Base-by-base conservation (phyloP, 2,888 invertebrate genomes). In the Leucozona laternaria region DNA sequence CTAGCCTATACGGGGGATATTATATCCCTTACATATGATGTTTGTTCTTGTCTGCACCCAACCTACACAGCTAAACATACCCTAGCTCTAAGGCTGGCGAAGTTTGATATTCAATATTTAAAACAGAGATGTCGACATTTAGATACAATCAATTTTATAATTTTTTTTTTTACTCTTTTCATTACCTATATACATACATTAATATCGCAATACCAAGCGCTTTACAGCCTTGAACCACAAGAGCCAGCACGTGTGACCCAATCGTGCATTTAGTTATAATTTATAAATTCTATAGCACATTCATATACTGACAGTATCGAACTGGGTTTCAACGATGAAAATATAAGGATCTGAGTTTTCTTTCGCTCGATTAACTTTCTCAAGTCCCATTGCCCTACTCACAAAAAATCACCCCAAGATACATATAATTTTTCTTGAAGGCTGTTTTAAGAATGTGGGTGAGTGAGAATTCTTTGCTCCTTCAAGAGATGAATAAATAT, bases 331-430 rank as follows among this genome's bases (percentile, higher is more conserved):
- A 34, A 57, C 2, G 57, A 34, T 8, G 4, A 25, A 28, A 43
- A 62, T 22, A 62, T 28, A 62, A 43, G 43, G n/a, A 62, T 1
- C 11, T 11, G 28, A 28, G 17, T 62, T 62, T 20, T 62, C 43
- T 17, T 43, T 43, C n/a, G 11, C 62, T 37, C 43, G 62, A 62
- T 43, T 62, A 40, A 60, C 60, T 60, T 40, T 20, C 22, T 8
- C 15, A 60, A 22, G 7, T 15, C n/a, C 40, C 25, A 22, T 25
- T 17, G 28, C 43, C 5, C 28, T 25, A n/a, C 28, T 6, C 11
- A 3, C 13, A 43, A 25, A 62, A 17, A 11, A 25, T 11, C 10
- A 17, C 2, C 7, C 22, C 50, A 22, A 53, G 7, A 53, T 60
- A 15, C 13, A 20, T 60, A 15, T 20, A 20, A 28, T 17, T 1